These are phyloP conservation scores for Leucoraja ocellata DNA, from an alignment of 2,797 vertebrate species.

Conservation along the genomic window DNA sequence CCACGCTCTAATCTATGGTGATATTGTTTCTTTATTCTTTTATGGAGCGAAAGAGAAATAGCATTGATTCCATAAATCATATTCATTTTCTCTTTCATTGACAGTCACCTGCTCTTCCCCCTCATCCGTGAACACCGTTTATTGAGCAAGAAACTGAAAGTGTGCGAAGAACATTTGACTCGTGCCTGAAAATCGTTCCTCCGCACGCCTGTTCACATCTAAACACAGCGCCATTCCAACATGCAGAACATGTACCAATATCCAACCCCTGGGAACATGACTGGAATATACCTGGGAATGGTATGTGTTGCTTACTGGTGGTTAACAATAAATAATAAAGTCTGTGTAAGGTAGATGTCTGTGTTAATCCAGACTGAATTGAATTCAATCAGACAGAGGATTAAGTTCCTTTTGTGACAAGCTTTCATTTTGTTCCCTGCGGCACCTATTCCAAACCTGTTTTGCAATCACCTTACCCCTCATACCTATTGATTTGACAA, in stretches of 20 bases:
- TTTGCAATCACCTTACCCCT: background rate
- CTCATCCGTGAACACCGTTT: background rate
- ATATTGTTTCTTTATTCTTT: background rate
- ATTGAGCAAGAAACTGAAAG: background rate
- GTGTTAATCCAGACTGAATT: background rate
- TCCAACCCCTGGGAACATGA: background rate
- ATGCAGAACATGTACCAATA: background rate
- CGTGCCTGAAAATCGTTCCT: background rate
- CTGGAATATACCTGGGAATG: conserved; percentile 37
- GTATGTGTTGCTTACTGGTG: background rate
- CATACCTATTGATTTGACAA: background rate
- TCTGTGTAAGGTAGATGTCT: background rate
- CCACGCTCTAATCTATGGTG: background rate
- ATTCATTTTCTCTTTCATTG: background rate
- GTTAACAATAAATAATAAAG: background rate
- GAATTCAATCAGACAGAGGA: background rate
- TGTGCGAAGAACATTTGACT: background rate
- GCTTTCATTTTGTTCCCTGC: background rate
- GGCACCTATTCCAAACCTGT: background rate
- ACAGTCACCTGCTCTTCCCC: background rate
- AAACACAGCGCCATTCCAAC: background rate
- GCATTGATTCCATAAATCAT: background rate
- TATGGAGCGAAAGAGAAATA: background rate
- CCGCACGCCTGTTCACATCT: too few species aligned
- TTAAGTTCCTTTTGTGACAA: background rate